Conservation (phyloP, 2,888 invertebrate genomes). For the Rhynchonema sp. region DNA sequence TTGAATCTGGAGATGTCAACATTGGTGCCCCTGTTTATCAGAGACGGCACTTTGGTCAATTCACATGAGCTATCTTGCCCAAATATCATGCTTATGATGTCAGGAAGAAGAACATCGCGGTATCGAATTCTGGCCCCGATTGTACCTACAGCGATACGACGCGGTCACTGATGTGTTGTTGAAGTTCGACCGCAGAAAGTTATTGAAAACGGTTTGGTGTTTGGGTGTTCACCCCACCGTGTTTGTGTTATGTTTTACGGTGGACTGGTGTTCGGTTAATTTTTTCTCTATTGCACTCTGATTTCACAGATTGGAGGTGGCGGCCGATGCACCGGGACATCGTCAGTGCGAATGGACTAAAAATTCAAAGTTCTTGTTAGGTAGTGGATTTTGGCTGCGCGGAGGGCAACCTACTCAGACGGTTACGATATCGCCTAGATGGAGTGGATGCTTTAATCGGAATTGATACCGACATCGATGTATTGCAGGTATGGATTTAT, state of each 20-base stretch:
- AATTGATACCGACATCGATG: conserved; percentile 1
- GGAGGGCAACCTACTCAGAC: not conserved
- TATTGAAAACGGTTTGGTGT: not conserved
- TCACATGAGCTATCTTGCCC: too few relatives aligned
- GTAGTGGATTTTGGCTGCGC: conserved; percentile 3
- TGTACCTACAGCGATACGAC: not conserved
- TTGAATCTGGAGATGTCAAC: too few relatives aligned
- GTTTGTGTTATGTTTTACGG: not conserved
- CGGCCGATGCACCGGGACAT: too few relatives aligned
- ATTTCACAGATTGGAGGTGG: not conserved
- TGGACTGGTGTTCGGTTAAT: not conserved
- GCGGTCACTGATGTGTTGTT: not conserved
- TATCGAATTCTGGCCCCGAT: not conserved
- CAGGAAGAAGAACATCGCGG: not conserved
- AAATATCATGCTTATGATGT: too few relatives aligned
- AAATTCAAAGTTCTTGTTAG: not conserved
- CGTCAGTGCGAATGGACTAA: not conserved
- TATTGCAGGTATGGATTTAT: too few relatives aligned
- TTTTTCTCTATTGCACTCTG: not conserved
- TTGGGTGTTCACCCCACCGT: not conserved
- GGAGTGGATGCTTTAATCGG: not conserved
- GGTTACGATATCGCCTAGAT: not conserved
- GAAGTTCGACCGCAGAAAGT: not conserved
- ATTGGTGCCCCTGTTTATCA: too few relatives aligned
- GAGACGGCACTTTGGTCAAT: too few relatives aligned